phyloP scores from a whole-genome alignment of 2,113 vertebrate genomes.

The Aegypius monachus region DNA sequence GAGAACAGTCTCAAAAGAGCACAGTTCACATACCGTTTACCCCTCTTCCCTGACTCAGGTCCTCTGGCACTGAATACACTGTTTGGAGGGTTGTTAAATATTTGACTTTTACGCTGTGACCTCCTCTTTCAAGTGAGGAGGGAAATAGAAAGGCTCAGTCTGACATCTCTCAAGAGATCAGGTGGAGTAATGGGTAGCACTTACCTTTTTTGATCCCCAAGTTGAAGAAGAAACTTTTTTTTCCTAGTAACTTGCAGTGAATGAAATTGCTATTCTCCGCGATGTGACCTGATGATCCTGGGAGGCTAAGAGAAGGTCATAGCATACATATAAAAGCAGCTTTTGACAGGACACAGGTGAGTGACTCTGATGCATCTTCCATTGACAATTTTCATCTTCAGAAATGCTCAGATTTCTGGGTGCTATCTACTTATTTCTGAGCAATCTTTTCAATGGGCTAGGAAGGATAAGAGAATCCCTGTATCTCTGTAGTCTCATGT shows the following conservation, averaged over 20 bases:
- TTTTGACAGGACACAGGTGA: background rate
- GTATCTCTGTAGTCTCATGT: background rate
- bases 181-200: background rate
- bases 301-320: background rate
- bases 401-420: background rate
- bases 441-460: background rate
- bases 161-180: background rate
- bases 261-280: background rate
- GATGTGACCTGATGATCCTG: background rate
- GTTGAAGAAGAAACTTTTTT: background rate
- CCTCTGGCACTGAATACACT: background rate
- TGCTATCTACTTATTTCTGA: background rate
- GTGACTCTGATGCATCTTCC: background rate
- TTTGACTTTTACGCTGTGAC: background rate
- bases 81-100: conserved; percentile 3
- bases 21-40: background rate
- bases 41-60: background rate
- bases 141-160: background rate
- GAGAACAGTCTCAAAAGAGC: background rate
- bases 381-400: background rate
- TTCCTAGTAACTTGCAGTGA: background rate
- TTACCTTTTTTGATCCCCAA: background rate
- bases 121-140: conserved; percentile 6
- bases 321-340: background rate
- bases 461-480: background rate